Evolutionary conservation across 2,888 invertebrate genomes (phyloP).

Genomic region (Phanerotoma sp.): DNA sequence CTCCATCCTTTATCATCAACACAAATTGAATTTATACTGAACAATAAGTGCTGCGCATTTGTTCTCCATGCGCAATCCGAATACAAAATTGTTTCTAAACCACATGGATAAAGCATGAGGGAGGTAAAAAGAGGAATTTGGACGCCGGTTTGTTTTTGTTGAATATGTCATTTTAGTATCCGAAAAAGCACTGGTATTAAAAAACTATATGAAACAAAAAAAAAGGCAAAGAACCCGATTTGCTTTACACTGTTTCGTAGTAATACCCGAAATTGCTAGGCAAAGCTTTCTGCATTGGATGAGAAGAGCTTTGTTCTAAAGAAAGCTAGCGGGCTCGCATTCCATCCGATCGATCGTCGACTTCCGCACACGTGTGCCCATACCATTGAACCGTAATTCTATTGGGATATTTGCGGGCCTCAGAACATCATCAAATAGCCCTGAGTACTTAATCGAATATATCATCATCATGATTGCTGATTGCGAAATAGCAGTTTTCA

Average conservation of each 20-base stretch:
- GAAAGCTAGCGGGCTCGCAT: slow-evolving; percentile 12
- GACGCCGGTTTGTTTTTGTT: too few species aligned
- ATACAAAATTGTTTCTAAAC: too few species aligned
- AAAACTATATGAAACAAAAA: too few species aligned
- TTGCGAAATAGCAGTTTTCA: too few species aligned
- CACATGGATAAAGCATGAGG: too few species aligned
- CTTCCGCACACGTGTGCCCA: slow-evolving; percentile 25
- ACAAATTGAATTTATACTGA: too few species aligned
- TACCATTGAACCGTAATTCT: slow-evolving; percentile 11
- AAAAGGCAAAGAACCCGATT: neutral
- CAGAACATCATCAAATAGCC: neutral
- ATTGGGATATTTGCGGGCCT: neutral
- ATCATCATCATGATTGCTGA: too few species aligned
- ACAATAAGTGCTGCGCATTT: too few species aligned
- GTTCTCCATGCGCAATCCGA: neutral
- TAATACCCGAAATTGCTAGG: neutral
- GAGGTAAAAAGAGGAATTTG: neutral
- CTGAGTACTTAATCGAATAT: neutral
- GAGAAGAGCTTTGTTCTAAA: slow-evolving; percentile 8
- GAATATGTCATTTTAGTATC: neutral
- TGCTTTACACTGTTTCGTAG: neutral
- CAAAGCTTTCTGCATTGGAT: slow-evolving; percentile 4
- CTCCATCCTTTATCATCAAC: neutral
- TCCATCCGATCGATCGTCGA: slow-evolving; percentile 13
- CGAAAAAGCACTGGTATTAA: neutral